Percentiles rank a stretch among this genome's conserved stretches.
Conservation (phyloP, 2,888 invertebrate species). For the Amphipyra berbera region DNA sequence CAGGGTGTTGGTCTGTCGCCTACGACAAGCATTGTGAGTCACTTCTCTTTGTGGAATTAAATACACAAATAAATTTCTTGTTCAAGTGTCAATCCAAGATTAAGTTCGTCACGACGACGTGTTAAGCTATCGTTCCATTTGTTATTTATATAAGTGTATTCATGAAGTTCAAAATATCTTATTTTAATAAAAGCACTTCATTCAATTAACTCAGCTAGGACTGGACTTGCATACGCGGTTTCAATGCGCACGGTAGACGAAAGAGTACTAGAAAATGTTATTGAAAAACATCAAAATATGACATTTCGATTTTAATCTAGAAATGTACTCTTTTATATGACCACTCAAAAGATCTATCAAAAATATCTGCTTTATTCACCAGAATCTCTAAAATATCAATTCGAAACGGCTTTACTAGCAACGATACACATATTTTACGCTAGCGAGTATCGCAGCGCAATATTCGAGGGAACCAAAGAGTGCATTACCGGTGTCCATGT, state of each 20-base stretch:
- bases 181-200: background rate
- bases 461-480: constrained; percentile 67
- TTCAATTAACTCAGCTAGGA: too few relatives aligned
- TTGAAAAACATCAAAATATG: constrained; percentile 1
- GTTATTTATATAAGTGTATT: constrained; percentile 10
- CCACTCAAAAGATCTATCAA: constrained; percentile 30
- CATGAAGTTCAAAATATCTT: background rate
- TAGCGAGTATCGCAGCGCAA: constrained; percentile 55
- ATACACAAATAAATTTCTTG: constrained; percentile 26
- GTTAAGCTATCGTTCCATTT: constrained; percentile 18
- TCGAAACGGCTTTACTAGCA: constrained; percentile 39
- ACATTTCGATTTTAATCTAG: constrained; percentile 33
- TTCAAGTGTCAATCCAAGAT: constrained; percentile 30
- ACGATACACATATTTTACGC: constrained; percentile 49
- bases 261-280: background rate
- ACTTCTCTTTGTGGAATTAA: constrained; percentile 24
- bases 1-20: constrained; percentile 43
- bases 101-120: constrained; percentile 30
- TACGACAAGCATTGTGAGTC: constrained; percentile 42
- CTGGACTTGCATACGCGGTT: too few relatives aligned
- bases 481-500: constrained; percentile 83
- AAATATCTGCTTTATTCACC: constrained; percentile 31
- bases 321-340: constrained; percentile 41
- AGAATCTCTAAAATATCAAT: constrained; percentile 40
- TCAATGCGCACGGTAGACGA: background rate